These are phyloP conservation scores for Hypselothyrea guttata DNA, from an alignment of 2,888 invertebrate species.

Conservation along the genomic window DNA sequence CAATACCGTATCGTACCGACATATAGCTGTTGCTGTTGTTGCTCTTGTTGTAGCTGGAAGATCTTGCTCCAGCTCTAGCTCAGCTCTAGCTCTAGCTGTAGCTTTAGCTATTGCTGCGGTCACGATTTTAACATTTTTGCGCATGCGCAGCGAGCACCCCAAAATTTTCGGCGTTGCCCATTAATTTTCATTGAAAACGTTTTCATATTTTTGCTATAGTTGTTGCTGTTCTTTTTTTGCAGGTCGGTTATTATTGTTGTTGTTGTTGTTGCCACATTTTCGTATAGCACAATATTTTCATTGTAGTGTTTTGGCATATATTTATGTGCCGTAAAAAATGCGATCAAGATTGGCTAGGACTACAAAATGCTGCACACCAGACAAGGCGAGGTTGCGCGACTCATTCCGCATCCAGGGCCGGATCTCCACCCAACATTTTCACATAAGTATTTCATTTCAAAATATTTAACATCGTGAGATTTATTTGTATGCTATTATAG, in stretches of 20 bases:
- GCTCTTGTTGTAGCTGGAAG: constrained; percentile 36
- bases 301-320: constrained; percentile 78
- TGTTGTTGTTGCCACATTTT: constrained; percentile 63
- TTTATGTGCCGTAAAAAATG: constrained; percentile 78
- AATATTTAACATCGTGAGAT: no score
- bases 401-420: constrained; percentile 35
- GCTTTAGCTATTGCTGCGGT: constrained; percentile 56
- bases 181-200: constrained; percentile 79
- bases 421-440: no score
- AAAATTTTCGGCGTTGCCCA: constrained; percentile 75
- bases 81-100: constrained; percentile 11
- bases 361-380: constrained; percentile 56
- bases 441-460: no score
- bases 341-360: constrained; percentile 75
- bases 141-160: constrained; percentile 78
- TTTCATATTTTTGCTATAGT: constrained; percentile 76
- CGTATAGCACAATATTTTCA: constrained; percentile 74
- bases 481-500: no score
- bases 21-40: constrained; percentile 7
- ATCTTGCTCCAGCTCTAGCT: constrained; percentile 24
- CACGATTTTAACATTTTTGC: constrained; percentile 82
- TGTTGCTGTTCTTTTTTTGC: constrained; percentile 28
- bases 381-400: constrained; percentile 58
- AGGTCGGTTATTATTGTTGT: constrained; percentile 31
- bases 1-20: constrained; percentile 47